phyloP scores from a whole-genome alignment of 2,113 vertebrate species.

The Anseranas semipalmata region DNA sequence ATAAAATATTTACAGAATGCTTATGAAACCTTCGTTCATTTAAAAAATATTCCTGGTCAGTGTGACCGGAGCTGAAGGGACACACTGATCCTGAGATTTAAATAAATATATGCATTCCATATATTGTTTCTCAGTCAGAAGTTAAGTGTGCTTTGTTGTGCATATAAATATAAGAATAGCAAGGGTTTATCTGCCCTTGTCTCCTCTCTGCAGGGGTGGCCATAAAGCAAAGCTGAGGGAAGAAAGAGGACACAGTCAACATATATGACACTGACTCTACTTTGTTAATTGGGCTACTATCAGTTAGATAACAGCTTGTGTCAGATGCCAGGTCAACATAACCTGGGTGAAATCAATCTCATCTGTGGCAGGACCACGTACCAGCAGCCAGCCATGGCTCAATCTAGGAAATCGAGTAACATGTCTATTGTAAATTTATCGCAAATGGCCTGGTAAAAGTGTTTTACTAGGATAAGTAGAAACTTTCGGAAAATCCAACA shows the following conservation, averaged over 20 bases:
- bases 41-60: constrained; percentile 53
- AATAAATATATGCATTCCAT: background rate
- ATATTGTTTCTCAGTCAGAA: background rate
- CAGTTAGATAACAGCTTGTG: constrained; percentile 24
- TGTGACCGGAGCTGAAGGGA: constrained; percentile 40
- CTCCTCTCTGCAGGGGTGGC: background rate
- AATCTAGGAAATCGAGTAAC: constrained; percentile 2
- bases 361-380: background rate
- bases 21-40: constrained; percentile 56
- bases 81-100: background rate
- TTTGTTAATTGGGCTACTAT: background rate
- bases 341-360: constrained; percentile 53
- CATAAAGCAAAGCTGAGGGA: background rate
- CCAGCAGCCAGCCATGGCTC: background rate
- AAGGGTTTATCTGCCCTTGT: background rate
- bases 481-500: background rate
- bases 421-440: background rate
- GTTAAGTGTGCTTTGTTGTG: background rate
- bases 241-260: background rate
- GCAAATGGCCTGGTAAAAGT: background rate
- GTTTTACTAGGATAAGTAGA: background rate
- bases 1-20: constrained; percentile 60
- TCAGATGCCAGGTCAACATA: constrained; percentile 57
- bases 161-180: background rate
- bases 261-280: background rate